These are phyloP conservation scores for Dryadula phaetusa DNA, from an alignment of 2,888 invertebrate species.

Conservation along the genomic window DNA sequence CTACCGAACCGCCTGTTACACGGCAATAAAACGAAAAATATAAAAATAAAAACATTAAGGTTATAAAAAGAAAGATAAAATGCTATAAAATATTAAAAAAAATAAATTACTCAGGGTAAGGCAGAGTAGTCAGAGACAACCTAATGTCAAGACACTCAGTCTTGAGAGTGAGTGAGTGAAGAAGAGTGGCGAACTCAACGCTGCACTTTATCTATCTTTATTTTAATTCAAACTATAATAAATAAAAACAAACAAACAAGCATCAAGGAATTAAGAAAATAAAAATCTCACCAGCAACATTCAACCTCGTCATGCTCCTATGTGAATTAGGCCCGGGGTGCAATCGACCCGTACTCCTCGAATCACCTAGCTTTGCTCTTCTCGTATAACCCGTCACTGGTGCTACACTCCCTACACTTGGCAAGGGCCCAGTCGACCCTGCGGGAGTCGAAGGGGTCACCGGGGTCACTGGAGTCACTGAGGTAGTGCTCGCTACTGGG, in stretches of 20 bases:
- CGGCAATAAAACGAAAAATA: no score
- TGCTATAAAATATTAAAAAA: no score
- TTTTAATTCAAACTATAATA: no score
- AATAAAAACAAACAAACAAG: constrained; percentile 1
- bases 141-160: no score
- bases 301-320: constrained; percentile 91
- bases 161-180: no score
- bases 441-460: constrained; percentile 36
- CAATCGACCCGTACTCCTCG: constrained; percentile 89
- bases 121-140: no score
- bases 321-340: constrained; percentile 89
- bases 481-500: constrained; percentile 34
- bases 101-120: no score
- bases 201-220: no score
- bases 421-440: constrained; percentile 34
- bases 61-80: no score
- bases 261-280: no score
- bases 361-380: constrained; percentile 88
- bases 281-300: constrained; percentile 87
- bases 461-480: constrained; percentile 45
- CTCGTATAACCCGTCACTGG: constrained; percentile 79
- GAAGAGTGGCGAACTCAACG: no score
- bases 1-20: constrained; percentile 87
- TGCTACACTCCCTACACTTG: constrained; percentile 46
- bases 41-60: constrained; percentile 1